Percentiles rank a stretch among this genome's conserved stretches.
These are phyloP conservation scores for Petrophora chlorosata DNA, from an alignment of 2,888 invertebrate species.

Conservation along the genomic window DNA sequence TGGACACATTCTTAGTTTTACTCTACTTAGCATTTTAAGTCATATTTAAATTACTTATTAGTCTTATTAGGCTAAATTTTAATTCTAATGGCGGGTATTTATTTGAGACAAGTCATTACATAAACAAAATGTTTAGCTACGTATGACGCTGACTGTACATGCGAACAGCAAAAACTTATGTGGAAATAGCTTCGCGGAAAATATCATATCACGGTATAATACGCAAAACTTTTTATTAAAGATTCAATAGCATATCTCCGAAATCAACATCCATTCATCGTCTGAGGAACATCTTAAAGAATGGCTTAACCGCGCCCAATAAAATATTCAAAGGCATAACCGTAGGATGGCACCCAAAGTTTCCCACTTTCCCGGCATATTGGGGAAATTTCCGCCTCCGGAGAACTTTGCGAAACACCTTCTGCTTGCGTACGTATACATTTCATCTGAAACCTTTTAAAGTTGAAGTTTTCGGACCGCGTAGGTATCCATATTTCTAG, in stretches of 20 bases:
- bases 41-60: no score
- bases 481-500: conserved; percentile 2
- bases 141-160: no score
- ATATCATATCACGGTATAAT: conserved; percentile 2
- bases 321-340: conserved; percentile 21
- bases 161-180: no score
- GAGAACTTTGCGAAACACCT: conserved; percentile 16
- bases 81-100: no score
- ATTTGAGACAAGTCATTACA: no score
- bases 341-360: conserved; percentile 6
- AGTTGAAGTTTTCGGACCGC: conserved; percentile 6
- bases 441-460: conserved; percentile 7
- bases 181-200: no score
- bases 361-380: conserved; percentile 6
- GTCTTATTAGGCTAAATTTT: no score
- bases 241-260: not conserved
- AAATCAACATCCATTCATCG: conserved; percentile 14
- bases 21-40: no score
- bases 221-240: conserved; percentile 12
- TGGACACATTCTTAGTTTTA: no score
- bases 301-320: conserved; percentile 11
- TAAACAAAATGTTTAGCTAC: no score
- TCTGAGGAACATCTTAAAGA: conserved; percentile 8
- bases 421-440: conserved; percentile 11
- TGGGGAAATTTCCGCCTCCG: conserved; percentile 6